A percentile compares a stretch with the other conserved stretches of the same genome.
Conservation (phyloP, 2,113 vertebrate genomes). For the Tragulus kanchil region DNA sequence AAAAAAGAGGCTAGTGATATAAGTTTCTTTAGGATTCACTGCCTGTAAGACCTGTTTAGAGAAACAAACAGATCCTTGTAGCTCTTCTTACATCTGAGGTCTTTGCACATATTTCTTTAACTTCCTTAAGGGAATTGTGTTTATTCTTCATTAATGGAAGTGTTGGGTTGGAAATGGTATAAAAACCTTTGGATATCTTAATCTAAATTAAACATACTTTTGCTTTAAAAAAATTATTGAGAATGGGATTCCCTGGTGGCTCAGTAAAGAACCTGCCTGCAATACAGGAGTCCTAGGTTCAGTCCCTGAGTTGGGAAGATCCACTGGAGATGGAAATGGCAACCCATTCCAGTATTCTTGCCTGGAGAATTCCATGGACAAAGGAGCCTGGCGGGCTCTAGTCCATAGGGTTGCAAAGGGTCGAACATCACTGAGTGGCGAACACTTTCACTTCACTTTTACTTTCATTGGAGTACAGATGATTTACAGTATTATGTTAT, state of each 20-base stretch:
- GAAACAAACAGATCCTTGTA: background rate
- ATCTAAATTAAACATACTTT: background rate
- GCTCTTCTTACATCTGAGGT: background rate
- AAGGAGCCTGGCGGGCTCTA: no score
- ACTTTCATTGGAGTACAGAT: background rate
- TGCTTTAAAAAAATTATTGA: background rate
- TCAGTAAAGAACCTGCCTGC: no score
- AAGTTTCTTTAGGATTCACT: background rate
- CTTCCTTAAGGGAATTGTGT: background rate
- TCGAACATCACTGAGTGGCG: no score
- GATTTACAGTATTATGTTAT: background rate
- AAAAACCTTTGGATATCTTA: background rate
- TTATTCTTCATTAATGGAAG: background rate
- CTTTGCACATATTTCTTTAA: background rate
- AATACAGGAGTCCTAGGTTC: no score
- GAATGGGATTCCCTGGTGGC: no score
- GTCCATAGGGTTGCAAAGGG: no score
- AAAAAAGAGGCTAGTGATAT: background rate
- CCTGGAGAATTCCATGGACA: no score
- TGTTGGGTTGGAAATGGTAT: background rate
- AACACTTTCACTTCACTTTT: no score
- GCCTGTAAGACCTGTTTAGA: background rate
- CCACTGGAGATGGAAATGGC: no score
- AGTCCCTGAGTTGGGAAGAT: no score
- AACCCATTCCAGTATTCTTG: no score